Evolutionary conservation across 2,888 invertebrate genomes (phyloP).

Genomic region (Diogma glabrata): DNA sequence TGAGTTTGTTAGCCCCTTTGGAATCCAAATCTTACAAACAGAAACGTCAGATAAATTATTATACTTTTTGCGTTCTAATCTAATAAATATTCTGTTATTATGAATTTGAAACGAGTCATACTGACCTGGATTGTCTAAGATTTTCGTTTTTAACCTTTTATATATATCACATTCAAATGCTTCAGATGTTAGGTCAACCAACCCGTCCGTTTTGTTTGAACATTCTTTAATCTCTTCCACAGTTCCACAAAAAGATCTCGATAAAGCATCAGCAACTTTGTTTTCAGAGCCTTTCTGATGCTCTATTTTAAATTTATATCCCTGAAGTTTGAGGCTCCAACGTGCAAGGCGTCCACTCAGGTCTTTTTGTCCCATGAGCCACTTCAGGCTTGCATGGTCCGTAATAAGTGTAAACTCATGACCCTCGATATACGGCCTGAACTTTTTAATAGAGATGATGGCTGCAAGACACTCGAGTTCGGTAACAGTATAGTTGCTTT

Average conservation of each 20-base stretch:
- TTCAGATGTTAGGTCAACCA: not conserved
- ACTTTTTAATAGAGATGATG: not conserved
- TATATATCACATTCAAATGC: not conserved
- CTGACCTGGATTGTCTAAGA: not conserved
- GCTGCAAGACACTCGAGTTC: not conserved
- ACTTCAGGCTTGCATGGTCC: not conserved
- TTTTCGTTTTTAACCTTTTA: not conserved
- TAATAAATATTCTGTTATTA: not conserved
- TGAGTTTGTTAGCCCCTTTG: not conserved
- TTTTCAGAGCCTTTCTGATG: not conserved
- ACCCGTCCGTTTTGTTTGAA: not conserved
- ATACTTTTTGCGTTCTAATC: not conserved
- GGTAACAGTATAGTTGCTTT: not conserved
- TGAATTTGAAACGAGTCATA: not conserved
- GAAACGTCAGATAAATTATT: no score
- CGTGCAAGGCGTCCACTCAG: not conserved
- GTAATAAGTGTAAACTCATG: not conserved
- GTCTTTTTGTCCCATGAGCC: not conserved
- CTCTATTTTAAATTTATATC: not conserved
- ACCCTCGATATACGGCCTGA: not conserved
- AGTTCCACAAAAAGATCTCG: not conserved
- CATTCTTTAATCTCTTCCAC: not conserved
- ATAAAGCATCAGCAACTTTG: not conserved
- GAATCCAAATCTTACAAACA: not conserved
- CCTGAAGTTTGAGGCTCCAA: not conserved